Evolutionary conservation across 1,140 invertebrate genomes (phyloP).

Genomic region (Drosophila ogumai): DNA sequence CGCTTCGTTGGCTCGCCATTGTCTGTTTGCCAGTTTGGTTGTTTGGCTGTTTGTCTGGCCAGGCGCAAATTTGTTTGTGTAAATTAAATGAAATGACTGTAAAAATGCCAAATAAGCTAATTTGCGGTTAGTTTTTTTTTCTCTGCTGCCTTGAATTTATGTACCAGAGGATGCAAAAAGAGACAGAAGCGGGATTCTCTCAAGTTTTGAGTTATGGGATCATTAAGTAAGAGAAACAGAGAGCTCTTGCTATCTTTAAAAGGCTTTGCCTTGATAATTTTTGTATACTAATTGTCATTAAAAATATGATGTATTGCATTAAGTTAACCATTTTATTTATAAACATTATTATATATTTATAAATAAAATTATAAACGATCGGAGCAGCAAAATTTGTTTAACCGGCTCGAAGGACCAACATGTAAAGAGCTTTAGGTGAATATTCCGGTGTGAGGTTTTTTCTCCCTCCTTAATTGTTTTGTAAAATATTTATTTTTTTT

Average conservation of each 20-base stretch:
- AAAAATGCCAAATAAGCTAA: constrained; percentile 84
- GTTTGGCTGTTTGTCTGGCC: constrained; percentile 53
- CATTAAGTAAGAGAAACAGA: constrained; percentile 15
- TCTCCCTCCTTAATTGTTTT: neutral
- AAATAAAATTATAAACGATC: no score
- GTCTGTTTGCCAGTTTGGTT: constrained; percentile 52
- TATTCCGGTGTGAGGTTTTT: no score
- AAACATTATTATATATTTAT: no score
- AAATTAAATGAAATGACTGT: constrained; percentile 83
- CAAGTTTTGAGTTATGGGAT: constrained; percentile 36
- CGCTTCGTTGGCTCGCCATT: constrained; percentile 77
- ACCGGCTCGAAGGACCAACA: neutral
- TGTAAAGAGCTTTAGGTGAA: neutral
- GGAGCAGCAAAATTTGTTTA: neutral
- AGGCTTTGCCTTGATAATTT: neutral
- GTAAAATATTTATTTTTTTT: neutral
- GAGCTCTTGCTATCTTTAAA: neutral
- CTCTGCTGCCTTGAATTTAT: constrained; percentile 7
- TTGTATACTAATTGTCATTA: neutral
- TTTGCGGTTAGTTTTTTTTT: constrained; percentile 77
- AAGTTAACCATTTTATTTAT: neutral
- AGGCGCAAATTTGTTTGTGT: constrained; percentile 83
- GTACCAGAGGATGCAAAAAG: constrained; percentile 16
- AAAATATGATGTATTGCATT: neutral
- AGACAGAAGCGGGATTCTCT: constrained; percentile 5